Conservation (phyloP, 2,888 invertebrate genomes). For the Aphelenchoides bicaudatus region DNA sequence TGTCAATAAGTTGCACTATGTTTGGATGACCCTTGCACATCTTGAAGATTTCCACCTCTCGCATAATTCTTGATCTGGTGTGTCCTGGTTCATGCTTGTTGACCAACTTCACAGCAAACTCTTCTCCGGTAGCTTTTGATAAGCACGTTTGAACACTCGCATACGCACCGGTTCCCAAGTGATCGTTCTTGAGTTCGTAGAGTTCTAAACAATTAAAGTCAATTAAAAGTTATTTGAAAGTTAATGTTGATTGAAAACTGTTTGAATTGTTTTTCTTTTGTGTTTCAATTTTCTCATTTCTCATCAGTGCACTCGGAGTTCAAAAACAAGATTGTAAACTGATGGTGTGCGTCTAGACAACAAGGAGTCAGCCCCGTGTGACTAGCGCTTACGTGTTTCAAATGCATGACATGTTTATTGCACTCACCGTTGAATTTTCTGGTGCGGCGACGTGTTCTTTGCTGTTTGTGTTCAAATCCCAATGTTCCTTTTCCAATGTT, state of each 20-base stretch:
- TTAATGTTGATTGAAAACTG: not conserved
- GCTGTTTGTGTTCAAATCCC: not conserved
- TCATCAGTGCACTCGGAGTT: no score
- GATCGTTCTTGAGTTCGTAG: constrained; percentile 88
- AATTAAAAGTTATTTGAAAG: not conserved
- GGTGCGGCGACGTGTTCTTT: not conserved
- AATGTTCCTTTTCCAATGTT: not conserved
- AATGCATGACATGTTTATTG: no score
- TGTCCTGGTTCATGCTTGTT: constrained; percentile 71
- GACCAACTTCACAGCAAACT: constrained; percentile 82
- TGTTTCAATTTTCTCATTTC: no score
- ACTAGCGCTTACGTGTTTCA: no score
- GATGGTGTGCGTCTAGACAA: no score
- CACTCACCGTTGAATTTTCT: constrained; percentile 6
- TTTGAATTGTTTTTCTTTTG: no score
- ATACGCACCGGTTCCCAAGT: constrained; percentile 91
- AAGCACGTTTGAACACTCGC: constrained; percentile 54
- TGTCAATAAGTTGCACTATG: constrained; percentile 86
- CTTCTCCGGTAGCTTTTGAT: constrained; percentile 74
- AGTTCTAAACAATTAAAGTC: constrained; percentile 70
- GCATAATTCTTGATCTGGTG: constrained; percentile 87
- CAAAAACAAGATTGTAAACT: no score
- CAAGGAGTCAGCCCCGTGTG: no score
- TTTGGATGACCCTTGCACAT: constrained; percentile 95
- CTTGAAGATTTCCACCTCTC: constrained; percentile 97